phyloP scores from a whole-genome alignment of 2,113 vertebrate species.

The Chascanopsetta lugubris region DNA sequence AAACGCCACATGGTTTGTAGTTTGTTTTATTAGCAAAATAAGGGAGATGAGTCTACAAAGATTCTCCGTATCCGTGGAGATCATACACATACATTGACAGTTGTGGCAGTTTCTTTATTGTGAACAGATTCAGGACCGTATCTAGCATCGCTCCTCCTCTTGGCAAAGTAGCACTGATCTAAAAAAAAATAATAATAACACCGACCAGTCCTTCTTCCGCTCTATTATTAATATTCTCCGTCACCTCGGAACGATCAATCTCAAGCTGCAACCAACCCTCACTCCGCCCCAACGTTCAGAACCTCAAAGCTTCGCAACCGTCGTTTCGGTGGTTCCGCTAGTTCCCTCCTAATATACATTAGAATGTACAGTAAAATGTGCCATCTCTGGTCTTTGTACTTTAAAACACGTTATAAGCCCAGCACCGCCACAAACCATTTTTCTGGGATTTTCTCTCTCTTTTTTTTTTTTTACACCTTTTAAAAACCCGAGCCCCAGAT shows the following conservation, averaged over 20 bases:
- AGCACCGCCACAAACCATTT: conserved; percentile 36
- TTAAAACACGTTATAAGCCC: conserved; percentile 50
- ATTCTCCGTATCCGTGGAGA: conserved; percentile 71
- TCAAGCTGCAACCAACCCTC: background rate
- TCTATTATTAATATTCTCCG: background rate
- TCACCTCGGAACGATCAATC: conserved; percentile 14
- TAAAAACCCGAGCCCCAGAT: conserved; percentile 65
- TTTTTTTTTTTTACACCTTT: conserved; percentile 48
- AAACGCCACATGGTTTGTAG: conserved; percentile 62
- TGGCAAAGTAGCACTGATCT: conserved; percentile 47
- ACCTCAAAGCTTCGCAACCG: conserved; percentile 22
- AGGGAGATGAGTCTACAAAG: conserved; percentile 83
- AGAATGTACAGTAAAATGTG: conserved; percentile 74
- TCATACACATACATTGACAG: conserved; percentile 70
- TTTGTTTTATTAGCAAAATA: conserved; percentile 87
- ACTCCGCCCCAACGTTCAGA: background rate
- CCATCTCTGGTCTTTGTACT: conserved; percentile 50
- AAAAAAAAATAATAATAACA: background rate
- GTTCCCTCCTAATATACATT: conserved; percentile 45
- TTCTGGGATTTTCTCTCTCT: conserved; percentile 39
- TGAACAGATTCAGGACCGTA: conserved; percentile 48
- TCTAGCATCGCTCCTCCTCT: conserved; percentile 22
- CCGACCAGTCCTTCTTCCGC: conserved; percentile 35
- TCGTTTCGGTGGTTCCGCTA: conserved; percentile 20
- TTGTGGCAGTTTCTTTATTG: conserved; percentile 76